Evolutionary conservation across 2,113 vertebrate species (phyloP), one percentile per base, ranked within the genome.

Genomic region (Chloroceryle aenea): DNA sequence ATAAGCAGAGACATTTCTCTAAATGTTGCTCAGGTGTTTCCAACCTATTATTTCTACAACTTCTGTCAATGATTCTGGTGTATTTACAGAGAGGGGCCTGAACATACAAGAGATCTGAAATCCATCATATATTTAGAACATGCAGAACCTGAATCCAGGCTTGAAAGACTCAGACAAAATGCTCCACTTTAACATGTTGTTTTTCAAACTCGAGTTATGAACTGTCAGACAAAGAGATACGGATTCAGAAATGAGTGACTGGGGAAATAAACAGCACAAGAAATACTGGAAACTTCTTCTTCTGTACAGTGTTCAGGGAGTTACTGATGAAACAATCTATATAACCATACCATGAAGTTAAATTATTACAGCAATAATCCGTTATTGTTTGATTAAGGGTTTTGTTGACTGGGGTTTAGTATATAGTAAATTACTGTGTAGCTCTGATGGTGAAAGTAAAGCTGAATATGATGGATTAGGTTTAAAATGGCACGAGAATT

Each of bases 1-100:
- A 94, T 91, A 92, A 87, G 40, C 40, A 82, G 64, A 84, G 78
- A 61, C 16, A 34, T 68, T 72, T 96, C 87, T 73, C 56, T 92
- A 64, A 95, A 79, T 1, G 4, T 52, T 63, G 52, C 69, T 91
- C 34, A 92, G 61, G 78, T 73, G 62, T 78, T 96, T 84, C 56
- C 40, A 79, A 29, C 21, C 47, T 81, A 48, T 90, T 93, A 84
- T 90, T 94, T 96, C 76, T 93, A 48, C 50, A 61, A 77, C 50
- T 93, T 77, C 61, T 93, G 50, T 87, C 62, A 92, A 36, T 2
- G 3, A 2, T 92, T 89, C 74, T 62, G 22, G 50, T 12, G 32
- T 84, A 87, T 85, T 93, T 95, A 76, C n/a, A 92, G 62, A 93
- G 50, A 38, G 9, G 27, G 26, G 14, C 34, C 63, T 72, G 80